Evolutionary conservation across 2,888 invertebrate species (phyloP), one percentile per base, ranked within the genome.

Genomic region (Argynnis bischoffii): DNA sequence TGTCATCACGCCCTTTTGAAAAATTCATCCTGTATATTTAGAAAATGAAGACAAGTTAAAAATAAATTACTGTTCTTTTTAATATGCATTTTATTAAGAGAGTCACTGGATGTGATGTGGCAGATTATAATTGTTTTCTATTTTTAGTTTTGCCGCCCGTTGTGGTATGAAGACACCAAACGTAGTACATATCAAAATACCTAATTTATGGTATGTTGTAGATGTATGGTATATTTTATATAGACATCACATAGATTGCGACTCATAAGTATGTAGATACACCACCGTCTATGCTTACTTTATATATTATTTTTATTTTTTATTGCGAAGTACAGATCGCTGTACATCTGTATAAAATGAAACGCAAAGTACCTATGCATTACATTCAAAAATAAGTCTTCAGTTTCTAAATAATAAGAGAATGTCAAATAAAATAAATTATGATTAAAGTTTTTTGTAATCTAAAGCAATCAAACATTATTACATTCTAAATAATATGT

Each of bases 131-230:
- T 63, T 72, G 74, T 72, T 79, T 85, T 86, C 83, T 83, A 83
- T 87, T 89, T 90, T 88, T 90, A 90, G 90, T 90, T 79, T 84
- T 90, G 88, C 90, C 90, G 87, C 90, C 90, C 69, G 86, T 90
- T 85, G 88, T 89, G 82, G 85, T 90, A 76, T 90, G 89, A 90
- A 77, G 86, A 80, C 80, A 74, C 71, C 81, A 78, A 76, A 77
- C 72, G 74, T 77, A 76, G 74, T 77, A 67, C 63, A 60, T 68
- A 76, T 77, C 76, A 72, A 74, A 71, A 79, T 74, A 75, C 72
- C 68, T 76, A 74, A 70, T 69, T 71, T 64, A 80, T 79, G 87
- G 87, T 88, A 88, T 78, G 87, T 87, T 76, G 66, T 79, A 78
- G 78, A 63, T 67, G 70, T 73, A 75, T 53, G 51, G 70, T 73